phyloP scores from a whole-genome alignment of 1,140 invertebrate genomes.

The Meloidogyne floridensis region DNA sequence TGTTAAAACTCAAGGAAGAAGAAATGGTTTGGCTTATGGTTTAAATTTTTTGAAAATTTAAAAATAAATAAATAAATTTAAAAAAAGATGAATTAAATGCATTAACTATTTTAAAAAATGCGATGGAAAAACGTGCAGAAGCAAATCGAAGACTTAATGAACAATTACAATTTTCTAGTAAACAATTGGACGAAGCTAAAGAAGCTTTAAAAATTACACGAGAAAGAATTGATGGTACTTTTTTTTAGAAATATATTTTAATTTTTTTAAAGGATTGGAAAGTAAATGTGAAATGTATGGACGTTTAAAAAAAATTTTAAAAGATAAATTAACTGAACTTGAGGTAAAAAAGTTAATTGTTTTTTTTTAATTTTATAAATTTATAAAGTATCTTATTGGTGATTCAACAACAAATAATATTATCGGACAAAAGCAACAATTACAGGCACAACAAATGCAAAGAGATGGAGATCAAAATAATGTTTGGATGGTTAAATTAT shows the following conservation, averaged over 20 bases:
- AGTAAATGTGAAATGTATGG: constrained; percentile 23
- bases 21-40: neutral
- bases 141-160: constrained; percentile 18
- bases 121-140: constrained; percentile 20
- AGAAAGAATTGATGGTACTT: constrained; percentile 21
- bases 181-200: constrained; percentile 9
- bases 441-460: neutral
- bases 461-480: neutral
- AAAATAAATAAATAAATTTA: neutral
- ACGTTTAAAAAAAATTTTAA: constrained; percentile 21
- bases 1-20: neutral
- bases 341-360: neutral
- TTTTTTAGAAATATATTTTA: neutral
- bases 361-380: neutral
- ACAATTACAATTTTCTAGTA: constrained; percentile 22
- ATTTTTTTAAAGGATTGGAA: constrained; percentile 19
- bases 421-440: neutral
- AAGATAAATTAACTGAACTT: constrained; percentile 24
- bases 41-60: neutral
- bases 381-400: constrained; percentile 4
- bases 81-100: constrained; percentile 18
- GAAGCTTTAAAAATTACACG: constrained; percentile 16
- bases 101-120: constrained; percentile 21
- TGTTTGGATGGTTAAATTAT: neutral
- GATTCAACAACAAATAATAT: neutral